These are phyloP conservation scores for Epistrophella euchroma DNA, from an alignment of 2,888 invertebrate species.

Conservation along the genomic window DNA sequence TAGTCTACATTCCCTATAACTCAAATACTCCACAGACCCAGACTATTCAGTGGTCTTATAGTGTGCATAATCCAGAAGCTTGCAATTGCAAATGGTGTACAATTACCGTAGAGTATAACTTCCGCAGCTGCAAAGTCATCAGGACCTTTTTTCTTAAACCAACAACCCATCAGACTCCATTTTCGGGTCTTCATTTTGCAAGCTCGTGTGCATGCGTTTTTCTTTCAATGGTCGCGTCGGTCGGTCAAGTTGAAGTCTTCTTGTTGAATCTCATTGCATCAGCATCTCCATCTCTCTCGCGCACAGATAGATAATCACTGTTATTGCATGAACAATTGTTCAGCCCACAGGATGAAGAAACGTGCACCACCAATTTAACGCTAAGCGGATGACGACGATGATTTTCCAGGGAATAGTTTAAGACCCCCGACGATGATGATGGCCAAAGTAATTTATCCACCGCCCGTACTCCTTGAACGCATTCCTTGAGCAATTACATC, in stretches of 20 bases:
- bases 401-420: conserved; percentile 43
- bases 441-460: conserved; percentile 66
- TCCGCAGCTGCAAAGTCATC: conserved; percentile 33
- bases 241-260: conserved; percentile 3
- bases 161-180: conserved; percentile 58
- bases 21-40: conserved; percentile 17
- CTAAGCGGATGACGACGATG: conserved; percentile 55
- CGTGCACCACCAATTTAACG: conserved; percentile 74
- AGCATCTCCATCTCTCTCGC: conserved; percentile 40
- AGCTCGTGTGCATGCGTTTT: conserved; percentile 16
- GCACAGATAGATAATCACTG: conserved; percentile 70
- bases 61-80: conserved; percentile 55
- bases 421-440: conserved; percentile 73
- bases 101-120: conserved; percentile 53
- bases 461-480: conserved; percentile 40
- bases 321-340: conserved; percentile 72
- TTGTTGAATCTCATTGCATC: conserved; percentile 57
- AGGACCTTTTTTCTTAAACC: conserved; percentile 54
- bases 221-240: conserved; percentile 5
- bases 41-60: not conserved
- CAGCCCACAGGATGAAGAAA: conserved; percentile 72
- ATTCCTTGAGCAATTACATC: conserved; percentile 57
- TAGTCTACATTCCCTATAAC: conserved; percentile 23
- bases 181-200: conserved; percentile 70
- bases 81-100: conserved; percentile 62